Conservation (phyloP, 2,797 vertebrate species). For the Takifugu ocellatus region DNA sequence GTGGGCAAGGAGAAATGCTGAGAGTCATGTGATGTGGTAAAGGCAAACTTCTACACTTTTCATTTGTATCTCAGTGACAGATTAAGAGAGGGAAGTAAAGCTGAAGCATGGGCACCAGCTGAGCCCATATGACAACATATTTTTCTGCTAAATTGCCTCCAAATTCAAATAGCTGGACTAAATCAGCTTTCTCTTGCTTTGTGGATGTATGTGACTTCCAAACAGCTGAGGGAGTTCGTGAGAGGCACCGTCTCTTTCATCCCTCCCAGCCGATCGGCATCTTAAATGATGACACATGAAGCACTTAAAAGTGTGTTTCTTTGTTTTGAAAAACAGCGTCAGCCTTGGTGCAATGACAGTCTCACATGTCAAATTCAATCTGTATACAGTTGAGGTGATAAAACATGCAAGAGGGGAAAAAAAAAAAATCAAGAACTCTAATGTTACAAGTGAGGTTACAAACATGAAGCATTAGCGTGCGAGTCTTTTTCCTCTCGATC, state of each 20-base stretch:
- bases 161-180: slow-evolving; percentile 69
- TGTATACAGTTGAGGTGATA: background rate
- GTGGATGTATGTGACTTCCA: slow-evolving; percentile 35
- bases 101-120: slow-evolving; percentile 46
- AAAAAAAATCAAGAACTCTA: background rate
- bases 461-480: too few relatives aligned
- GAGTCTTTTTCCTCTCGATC: too few relatives aligned
- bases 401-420: background rate
- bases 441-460: background rate
- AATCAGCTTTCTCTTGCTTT: slow-evolving; percentile 46
- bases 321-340: too few relatives aligned
- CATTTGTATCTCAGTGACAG: slow-evolving; percentile 42
- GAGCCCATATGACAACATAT: slow-evolving; percentile 55
- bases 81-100: slow-evolving; percentile 44
- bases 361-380: background rate
- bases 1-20: slow-evolving; percentile 16
- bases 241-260: slow-evolving; percentile 42
- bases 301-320: slow-evolving; percentile 22
- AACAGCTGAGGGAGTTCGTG: slow-evolving; percentile 42
- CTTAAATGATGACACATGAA: slow-evolving; percentile 13
- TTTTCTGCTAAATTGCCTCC: slow-evolving; percentile 55
- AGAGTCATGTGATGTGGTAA: slow-evolving; percentile 21
- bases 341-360: too few relatives aligned
- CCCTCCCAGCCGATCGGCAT: slow-evolving; percentile 20
- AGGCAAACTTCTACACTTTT: slow-evolving; percentile 21